Conservation (phyloP, 1,140 invertebrate genomes). For the Lepidotrigona ventralis region DNA sequence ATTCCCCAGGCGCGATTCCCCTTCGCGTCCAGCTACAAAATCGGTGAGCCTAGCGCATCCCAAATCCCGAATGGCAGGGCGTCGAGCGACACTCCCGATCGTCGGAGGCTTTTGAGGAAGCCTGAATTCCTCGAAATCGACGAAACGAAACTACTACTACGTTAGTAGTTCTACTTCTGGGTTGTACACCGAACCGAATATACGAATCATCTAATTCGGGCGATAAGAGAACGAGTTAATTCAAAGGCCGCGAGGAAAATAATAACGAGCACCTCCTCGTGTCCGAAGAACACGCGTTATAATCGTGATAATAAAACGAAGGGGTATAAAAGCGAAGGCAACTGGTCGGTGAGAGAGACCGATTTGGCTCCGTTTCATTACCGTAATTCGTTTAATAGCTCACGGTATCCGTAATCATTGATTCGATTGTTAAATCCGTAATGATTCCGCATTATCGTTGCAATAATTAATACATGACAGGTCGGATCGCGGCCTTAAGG, state of each 20-base stretch:
- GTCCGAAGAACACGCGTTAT: conserved; percentile 1
- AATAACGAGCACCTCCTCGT: conserved; percentile 1
- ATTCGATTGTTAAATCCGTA: conserved; percentile 8
- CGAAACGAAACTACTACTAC: too few species aligned
- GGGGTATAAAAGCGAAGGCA: neutral
- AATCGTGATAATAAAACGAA: conserved; percentile 16
- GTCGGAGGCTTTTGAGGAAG: too few species aligned
- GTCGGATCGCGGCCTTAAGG: neutral
- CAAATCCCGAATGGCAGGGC: too few species aligned
- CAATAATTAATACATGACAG: conserved; percentile 15
- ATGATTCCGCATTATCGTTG: neutral
- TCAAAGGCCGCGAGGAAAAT: conserved; percentile 7
- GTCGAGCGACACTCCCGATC: too few species aligned
- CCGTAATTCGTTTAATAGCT: conserved; percentile 28
- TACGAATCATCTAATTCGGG: neutral
- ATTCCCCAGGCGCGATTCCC: neutral
- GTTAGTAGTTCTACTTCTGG: too few species aligned
- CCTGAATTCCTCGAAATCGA: neutral
- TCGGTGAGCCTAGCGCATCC: neutral
- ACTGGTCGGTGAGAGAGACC: neutral
- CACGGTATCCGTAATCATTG: neutral
- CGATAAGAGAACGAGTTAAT: neutral
- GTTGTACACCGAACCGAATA: too few species aligned
- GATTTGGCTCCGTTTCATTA: conserved; percentile 18
- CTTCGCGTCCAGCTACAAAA: neutral